These are phyloP conservation scores for Phrynosoma blainvillii DNA, from an alignment of 2,113 vertebrate species.

Conservation along the genomic window DNA sequence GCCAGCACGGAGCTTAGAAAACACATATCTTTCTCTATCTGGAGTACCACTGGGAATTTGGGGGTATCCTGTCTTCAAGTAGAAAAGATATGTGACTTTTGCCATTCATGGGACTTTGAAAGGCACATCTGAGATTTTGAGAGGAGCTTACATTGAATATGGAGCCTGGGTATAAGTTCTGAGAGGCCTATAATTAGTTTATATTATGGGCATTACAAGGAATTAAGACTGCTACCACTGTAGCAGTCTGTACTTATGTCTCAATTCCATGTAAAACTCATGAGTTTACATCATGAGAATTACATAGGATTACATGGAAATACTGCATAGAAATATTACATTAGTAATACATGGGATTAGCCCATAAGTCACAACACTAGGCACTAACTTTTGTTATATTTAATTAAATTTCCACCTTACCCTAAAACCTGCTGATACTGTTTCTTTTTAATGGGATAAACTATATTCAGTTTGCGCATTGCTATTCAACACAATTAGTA, in stretches of 20 bases:
- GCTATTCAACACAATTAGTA: fast-evolving
- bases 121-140: neutral
- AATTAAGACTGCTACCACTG: neutral
- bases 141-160: neutral
- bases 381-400: neutral
- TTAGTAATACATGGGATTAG: neutral
- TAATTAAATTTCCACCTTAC: neutral
- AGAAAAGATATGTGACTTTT: neutral
- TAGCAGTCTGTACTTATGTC: too few relatives aligned
- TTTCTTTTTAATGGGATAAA: neutral
- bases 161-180: neutral
- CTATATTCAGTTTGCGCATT: neutral
- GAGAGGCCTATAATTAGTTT: neutral
- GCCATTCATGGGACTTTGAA: neutral
- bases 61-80: neutral
- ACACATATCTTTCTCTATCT: constrained; percentile 3
- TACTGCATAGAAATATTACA: neutral
- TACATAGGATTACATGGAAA: too few relatives aligned
- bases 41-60: neutral
- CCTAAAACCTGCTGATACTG: neutral
- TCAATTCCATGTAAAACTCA: too few relatives aligned
- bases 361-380: neutral
- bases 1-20: neutral
- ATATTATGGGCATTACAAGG: neutral
- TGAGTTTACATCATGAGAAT: too few relatives aligned